A percentile compares a stretch with the other conserved stretches of the same genome.
phyloP scores from a whole-genome alignment of 2,888 invertebrate genomes.

The Hirudinaria manillensis region DNA sequence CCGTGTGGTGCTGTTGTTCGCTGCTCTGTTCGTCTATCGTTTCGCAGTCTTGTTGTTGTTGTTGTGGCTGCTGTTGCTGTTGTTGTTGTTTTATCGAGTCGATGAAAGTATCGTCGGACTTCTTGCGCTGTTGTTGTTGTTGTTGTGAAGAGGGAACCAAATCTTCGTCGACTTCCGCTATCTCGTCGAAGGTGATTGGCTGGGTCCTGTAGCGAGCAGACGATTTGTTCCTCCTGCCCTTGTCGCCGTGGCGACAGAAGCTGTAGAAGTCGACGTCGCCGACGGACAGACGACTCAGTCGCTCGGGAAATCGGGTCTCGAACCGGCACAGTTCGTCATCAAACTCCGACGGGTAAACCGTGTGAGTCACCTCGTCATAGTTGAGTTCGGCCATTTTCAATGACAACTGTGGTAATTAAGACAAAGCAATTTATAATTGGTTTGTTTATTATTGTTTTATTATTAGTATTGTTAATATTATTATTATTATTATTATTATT shows the following conservation, averaged over 20 bases:
- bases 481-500: too few species aligned
- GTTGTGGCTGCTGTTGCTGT: not conserved
- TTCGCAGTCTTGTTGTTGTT: not conserved
- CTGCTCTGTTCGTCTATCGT: not conserved
- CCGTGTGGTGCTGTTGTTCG: not conserved
- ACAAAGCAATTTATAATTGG: too few species aligned
- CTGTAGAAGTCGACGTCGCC: conserved; percentile 48
- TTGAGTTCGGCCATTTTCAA: conserved; percentile 33
- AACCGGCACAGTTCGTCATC: conserved; percentile 53
- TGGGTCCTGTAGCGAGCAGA: conserved; percentile 63
- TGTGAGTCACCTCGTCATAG: conserved; percentile 40
- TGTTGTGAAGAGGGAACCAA: conserved; percentile 35
- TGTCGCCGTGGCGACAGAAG: conserved; percentile 7
- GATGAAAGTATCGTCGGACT: conserved; percentile 38
- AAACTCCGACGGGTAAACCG: conserved; percentile 29
- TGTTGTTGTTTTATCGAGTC: not conserved
- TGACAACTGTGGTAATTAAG: too few species aligned
- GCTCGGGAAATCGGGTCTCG: conserved; percentile 68
- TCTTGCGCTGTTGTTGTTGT: not conserved
- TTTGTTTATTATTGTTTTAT: too few species aligned
- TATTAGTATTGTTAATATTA: too few species aligned
- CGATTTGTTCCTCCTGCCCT: conserved; percentile 46
- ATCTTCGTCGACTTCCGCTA: conserved; percentile 62
- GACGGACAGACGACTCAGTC: conserved; percentile 61
- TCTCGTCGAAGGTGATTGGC: conserved; percentile 72